A percentile compares a stretch with the other conserved stretches of the same genome.
These are phyloP conservation scores for Xestia xanthographa DNA, from an alignment of 2,888 invertebrate species.

Conservation along the genomic window DNA sequence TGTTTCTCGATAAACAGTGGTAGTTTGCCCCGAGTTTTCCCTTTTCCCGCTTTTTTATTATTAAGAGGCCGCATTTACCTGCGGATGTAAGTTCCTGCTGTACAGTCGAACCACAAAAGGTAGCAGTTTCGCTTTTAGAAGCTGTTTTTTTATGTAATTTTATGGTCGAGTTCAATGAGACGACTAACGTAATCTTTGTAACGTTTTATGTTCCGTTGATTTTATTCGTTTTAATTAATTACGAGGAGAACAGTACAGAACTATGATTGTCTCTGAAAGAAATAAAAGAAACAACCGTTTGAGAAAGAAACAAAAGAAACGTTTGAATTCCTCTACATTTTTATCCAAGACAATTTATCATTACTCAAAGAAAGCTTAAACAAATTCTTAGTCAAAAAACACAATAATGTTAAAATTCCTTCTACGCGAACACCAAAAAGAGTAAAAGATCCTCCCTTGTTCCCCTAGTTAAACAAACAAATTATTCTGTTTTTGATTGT, in stretches of 20 bases:
- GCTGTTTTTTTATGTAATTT: conserved; percentile 47
- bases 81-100: conserved; percentile 80
- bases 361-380: conserved; percentile 32
- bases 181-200: conserved; percentile 21
- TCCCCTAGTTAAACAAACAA: conserved; percentile 70
- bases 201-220: conserved; percentile 16
- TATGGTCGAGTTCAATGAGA: conserved; percentile 39
- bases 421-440: conserved; percentile 58
- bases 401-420: conserved; percentile 57
- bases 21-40: conserved; percentile 81
- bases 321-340: background rate
- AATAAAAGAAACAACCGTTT: background rate
- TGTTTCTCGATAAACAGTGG: conserved; percentile 87
- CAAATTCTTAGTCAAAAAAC: conserved; percentile 45
- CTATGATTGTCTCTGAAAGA: background rate
- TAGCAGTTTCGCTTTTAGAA: conserved; percentile 41
- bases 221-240: conserved; percentile 17
- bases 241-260: background rate
- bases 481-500: conserved; percentile 77
- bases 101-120: conserved; percentile 73
- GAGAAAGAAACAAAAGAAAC: background rate
- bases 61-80: conserved; percentile 83
- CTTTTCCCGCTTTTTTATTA: conserved; percentile 85
- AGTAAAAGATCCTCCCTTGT: conserved; percentile 57
- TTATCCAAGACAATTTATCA: conserved; percentile 23